phyloP scores from a whole-genome alignment of 2,113 vertebrate species.

The Chloropsis cyanopogon region DNA sequence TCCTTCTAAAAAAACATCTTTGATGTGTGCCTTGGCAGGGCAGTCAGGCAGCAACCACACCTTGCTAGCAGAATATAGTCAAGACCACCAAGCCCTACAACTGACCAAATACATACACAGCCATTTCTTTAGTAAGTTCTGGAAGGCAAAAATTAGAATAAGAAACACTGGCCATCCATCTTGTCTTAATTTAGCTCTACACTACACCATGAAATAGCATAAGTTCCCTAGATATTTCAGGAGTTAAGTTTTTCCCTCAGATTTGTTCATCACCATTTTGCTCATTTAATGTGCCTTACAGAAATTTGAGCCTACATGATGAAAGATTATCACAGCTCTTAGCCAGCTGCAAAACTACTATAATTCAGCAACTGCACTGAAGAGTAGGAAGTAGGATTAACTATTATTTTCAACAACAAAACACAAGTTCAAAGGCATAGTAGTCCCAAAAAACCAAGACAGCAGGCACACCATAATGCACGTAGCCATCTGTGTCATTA shows the following conservation, averaged over 20 bases:
- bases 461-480: neutral
- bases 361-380: neutral
- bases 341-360: neutral
- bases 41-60: neutral
- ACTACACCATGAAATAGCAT: neutral
- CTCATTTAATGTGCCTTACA: neutral
- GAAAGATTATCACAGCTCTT: neutral
- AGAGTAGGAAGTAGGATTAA: neutral
- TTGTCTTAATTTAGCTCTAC: neutral
- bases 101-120: neutral
- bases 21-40: neutral
- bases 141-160: neutral
- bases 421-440: neutral
- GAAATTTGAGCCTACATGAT: neutral
- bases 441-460: neutral
- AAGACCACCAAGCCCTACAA: neutral
- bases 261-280: neutral
- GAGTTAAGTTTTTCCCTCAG: neutral
- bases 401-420: neutral
- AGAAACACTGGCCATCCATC: neutral
- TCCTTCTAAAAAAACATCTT: neutral
- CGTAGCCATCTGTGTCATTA: fast-evolving
- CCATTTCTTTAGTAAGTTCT: neutral
- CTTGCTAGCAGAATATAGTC: neutral
- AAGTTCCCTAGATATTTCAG: neutral